Evolutionary conservation across 1,140 invertebrate genomes (phyloP).

Genomic region (Aphelinus certus): DNA sequence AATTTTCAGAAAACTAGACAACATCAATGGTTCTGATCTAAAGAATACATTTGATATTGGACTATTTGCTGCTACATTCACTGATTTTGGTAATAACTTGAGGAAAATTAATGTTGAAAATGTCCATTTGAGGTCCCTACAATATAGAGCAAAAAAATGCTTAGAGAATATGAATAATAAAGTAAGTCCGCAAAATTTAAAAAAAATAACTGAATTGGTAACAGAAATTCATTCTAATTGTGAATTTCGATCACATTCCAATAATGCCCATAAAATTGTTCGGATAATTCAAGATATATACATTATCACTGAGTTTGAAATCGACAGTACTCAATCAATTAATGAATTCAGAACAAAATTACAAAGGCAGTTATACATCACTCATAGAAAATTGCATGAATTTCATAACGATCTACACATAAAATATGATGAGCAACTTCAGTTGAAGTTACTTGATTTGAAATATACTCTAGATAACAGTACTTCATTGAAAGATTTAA

Average conservation of each 20-base stretch:
- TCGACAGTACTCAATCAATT: background rate
- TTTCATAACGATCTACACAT: too few relatives aligned
- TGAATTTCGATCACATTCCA: too few relatives aligned
- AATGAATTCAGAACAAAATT: constrained; percentile 1
- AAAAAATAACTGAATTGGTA: constrained; percentile 9
- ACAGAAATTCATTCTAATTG: background rate
- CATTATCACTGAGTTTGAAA: constrained; percentile 2
- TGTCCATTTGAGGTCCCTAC: too few relatives aligned
- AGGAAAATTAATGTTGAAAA: too few relatives aligned
- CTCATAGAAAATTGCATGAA: background rate
- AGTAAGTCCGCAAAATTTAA: background rate
- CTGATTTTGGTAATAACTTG: too few relatives aligned
- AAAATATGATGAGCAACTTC: background rate
- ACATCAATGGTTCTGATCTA: too few relatives aligned
- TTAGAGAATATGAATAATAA: background rate
- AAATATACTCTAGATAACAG: constrained; percentile 5
- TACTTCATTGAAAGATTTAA: background rate
- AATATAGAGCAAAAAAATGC: too few relatives aligned
- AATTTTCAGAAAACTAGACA: too few relatives aligned
- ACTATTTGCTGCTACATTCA: too few relatives aligned
- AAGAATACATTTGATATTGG: too few relatives aligned
- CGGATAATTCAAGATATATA: background rate
- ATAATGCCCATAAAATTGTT: too few relatives aligned
- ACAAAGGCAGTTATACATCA: background rate
- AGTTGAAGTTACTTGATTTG: constrained; percentile 7